phyloP scores from a whole-genome alignment of 2,797 vertebrate species.

The Odontamblyopus rebecca region DNA sequence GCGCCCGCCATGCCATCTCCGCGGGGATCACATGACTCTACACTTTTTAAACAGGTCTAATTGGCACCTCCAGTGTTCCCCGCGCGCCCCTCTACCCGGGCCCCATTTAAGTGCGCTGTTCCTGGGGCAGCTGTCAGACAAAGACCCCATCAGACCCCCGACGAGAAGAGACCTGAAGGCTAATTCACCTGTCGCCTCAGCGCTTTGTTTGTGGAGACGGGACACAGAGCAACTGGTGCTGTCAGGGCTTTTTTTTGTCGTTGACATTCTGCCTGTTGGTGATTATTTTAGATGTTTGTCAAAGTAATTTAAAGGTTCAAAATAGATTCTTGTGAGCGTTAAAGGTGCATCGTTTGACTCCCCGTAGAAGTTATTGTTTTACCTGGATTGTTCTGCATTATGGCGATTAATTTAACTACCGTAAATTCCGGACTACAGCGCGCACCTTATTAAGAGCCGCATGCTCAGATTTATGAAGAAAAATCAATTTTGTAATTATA shows the following conservation, averaged over 20 bases:
- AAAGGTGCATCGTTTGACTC: too few relatives aligned
- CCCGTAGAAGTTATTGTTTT: too few relatives aligned
- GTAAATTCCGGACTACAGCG: too few relatives aligned
- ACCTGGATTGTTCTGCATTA: too few relatives aligned
- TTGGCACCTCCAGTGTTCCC: slow-evolving; percentile 54
- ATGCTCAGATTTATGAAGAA: too few relatives aligned
- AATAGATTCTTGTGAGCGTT: too few relatives aligned
- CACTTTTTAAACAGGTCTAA: slow-evolving; percentile 56
- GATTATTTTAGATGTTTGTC: not conserved
- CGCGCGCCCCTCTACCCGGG: slow-evolving; percentile 43
- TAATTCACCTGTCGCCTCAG: slow-evolving; percentile 39
- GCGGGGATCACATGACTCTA: slow-evolving; percentile 39
- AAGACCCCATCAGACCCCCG: slow-evolving; percentile 48
- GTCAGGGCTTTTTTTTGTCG: slow-evolving; percentile 17
- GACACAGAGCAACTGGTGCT: slow-evolving; percentile 23
- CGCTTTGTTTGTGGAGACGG: slow-evolving; percentile 40
- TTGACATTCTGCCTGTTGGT: not conserved
- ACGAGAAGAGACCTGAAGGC: slow-evolving; percentile 49
- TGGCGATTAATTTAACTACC: too few relatives aligned
- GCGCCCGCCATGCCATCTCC: slow-evolving; percentile 44
- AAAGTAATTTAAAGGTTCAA: not conserved
- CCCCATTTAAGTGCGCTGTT: slow-evolving; percentile 33
- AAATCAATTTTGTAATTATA: too few relatives aligned
- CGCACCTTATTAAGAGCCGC: too few relatives aligned
- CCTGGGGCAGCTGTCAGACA: slow-evolving; percentile 39